Evolutionary conservation across 2,888 invertebrate genomes (phyloP), one percentile per base, ranked within the genome.

Genomic region (Macrosiphum euphorbiae): DNA sequence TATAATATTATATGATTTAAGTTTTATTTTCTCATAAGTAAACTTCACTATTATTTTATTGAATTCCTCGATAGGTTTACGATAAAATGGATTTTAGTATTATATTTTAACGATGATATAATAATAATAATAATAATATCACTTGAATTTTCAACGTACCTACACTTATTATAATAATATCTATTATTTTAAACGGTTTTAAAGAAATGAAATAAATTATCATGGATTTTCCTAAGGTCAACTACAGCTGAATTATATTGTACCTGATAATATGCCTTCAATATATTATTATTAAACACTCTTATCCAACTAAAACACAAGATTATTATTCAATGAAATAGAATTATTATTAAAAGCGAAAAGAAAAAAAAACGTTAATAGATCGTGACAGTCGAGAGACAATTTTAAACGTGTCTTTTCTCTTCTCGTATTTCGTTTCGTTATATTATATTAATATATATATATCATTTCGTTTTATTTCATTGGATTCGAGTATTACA

Each of bases 311-410:
- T 58, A 26, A 52, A 26, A 58, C 41, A 88, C 26, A 28, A 58
- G 28, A 41, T 78, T 44, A 41, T 41, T 78, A 35, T 58, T 41
- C 41, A 26, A 58, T 13, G 1, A 55, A 88, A 88, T 41, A 26
- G 55, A 58, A 88, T 88, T 58, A 88, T 88, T 58, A 58, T 88
- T 88, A 55, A 88, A 55, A 88, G 55, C 88, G 44, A 44, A 44
- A 24, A 58, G 55, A 84, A 41, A 78, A 78, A 84, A 84, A 13
- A 20, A 55, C 8, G 35, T 91, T 84, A 44, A 85, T 20, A 35
- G 35, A 35, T 35, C 26, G 88, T 52, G 84, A 91, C 90, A 85
- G 44, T 41, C 90, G 61, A 28, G 55, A 44, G 84, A 44, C 55
- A 85, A 91, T 85, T 52, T 55, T 41, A 52, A 55, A 55, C 67